A percentile compares a stretch with the other conserved stretches of the same genome.
Evolutionary conservation across 2,113 vertebrate genomes (phyloP).

Genomic region (Fregetta grallaria): DNA sequence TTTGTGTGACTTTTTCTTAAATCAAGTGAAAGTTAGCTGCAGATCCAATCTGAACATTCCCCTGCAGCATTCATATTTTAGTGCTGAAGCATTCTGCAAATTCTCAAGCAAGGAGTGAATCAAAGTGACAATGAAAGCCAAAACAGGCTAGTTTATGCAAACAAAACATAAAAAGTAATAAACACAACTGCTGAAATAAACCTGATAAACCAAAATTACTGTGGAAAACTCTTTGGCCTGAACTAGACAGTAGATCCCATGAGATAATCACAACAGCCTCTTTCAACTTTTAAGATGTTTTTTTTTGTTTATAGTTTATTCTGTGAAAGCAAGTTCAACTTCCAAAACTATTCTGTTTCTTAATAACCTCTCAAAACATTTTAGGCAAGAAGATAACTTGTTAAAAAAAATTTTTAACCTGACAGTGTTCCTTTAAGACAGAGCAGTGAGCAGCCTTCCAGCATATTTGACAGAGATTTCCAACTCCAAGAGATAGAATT

Average conservation of each 20-base stretch:
- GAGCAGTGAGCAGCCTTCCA: not conserved
- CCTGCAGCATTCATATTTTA: not conserved
- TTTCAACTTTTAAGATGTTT: not conserved
- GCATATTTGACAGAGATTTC: not conserved
- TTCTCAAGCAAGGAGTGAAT: not conserved
- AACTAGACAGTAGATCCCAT: not conserved
- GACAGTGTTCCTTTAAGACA: not conserved
- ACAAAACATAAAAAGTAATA: not conserved
- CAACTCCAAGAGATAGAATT: not conserved
- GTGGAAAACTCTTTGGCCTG: not conserved
- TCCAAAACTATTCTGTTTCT: not conserved
- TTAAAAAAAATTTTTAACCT: not conserved
- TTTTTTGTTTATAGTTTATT: not conserved
- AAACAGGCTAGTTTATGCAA: not conserved
- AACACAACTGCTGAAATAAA: not conserved
- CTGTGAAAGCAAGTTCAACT: not conserved
- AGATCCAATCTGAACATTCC: not conserved
- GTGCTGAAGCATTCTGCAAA: not conserved
- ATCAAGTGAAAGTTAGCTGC: not conserved
- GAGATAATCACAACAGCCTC: not conserved
- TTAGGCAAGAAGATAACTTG: not conserved
- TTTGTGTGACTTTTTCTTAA: not conserved
- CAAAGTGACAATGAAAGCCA: conserved; percentile 27
- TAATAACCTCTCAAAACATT: not conserved
- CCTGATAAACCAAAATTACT: not conserved